A percentile compares a stretch with the other conserved stretches of the same genome.
Conservation (phyloP, 2,888 invertebrate genomes). For the Drosophila ochracea region DNA sequence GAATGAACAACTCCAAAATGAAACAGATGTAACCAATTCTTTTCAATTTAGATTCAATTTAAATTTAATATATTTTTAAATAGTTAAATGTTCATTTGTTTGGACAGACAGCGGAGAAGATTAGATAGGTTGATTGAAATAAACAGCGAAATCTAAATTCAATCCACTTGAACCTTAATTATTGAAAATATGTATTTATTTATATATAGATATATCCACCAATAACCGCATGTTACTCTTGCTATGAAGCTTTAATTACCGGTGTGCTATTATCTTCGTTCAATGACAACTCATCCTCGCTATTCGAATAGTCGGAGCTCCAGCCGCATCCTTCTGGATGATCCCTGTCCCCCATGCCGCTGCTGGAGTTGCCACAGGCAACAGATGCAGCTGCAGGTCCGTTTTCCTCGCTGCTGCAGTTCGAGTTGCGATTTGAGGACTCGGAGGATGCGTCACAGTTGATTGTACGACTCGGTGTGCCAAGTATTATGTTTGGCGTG, state of each 20-base stretch:
- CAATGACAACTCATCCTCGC: conserved; percentile 92
- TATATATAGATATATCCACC: neutral
- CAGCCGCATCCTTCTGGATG: conserved; percentile 90
- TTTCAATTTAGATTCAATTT: neutral
- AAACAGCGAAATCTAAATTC: neutral
- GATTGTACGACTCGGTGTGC: conserved; percentile 83
- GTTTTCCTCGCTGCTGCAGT: conserved; percentile 83
- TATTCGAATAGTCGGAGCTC: conserved; percentile 96
- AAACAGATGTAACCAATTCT: neutral
- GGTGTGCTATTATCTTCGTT: conserved; percentile 88
- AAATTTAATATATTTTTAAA: neutral
- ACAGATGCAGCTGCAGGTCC: conserved; percentile 51
- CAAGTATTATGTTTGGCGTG: conserved; percentile 80
- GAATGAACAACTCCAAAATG: neutral
- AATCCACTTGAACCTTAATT: conserved; percentile 12
- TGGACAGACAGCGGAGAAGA: neutral
- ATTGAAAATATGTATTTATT: neutral
- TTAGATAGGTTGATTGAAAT: neutral
- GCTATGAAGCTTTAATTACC: conserved; percentile 83
- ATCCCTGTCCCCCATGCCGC: conserved; percentile 81
- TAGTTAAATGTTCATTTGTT: neutral
- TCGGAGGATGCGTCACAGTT: conserved; percentile 82
- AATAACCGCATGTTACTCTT: conserved; percentile 18
- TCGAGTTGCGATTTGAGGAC: conserved; percentile 83
- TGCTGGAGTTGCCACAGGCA: conserved; percentile 55